A percentile compares a stretch with the other conserved stretches of the same genome.
Conservation (phyloP, 2,113 vertebrate species). For the Ariopsis seemanni region DNA sequence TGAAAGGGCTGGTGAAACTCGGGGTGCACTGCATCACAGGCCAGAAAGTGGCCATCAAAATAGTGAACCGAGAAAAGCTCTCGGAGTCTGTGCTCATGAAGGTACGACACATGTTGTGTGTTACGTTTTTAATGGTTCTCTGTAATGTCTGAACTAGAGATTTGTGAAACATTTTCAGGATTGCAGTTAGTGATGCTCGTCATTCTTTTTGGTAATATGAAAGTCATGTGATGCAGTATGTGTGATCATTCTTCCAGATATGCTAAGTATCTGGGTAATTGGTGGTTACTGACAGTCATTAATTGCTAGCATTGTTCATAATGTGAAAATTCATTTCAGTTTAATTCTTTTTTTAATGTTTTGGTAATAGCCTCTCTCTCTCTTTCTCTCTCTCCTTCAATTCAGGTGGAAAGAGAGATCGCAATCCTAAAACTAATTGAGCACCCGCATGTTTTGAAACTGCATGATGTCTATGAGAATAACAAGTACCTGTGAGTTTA, state of each 20-base stretch:
- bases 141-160: not conserved
- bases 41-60: slow-evolving; percentile 93
- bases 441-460: slow-evolving; percentile 91
- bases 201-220: not conserved
- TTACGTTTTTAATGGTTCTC: not conserved
- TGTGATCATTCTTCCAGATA: not conserved
- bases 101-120: slow-evolving; percentile 63
- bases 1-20: slow-evolving; percentile 86
- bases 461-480: slow-evolving; percentile 94
- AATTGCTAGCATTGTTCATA: not conserved
- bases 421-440: slow-evolving; percentile 93
- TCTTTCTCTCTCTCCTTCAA: slow-evolving; percentile 39
- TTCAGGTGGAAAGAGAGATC: slow-evolving; percentile 90
- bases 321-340: not conserved
- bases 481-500: slow-evolving; percentile 94
- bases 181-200: not conserved
- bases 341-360: not conserved
- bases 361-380: slow-evolving; percentile 15
- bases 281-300: not conserved
- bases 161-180: not conserved
- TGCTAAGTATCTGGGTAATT: not conserved
- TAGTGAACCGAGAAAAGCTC: slow-evolving; percentile 91
- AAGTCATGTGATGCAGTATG: not conserved
- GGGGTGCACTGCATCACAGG: slow-evolving; percentile 89
- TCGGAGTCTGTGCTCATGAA: slow-evolving; percentile 93